Evolutionary conservation across 2,888 invertebrate genomes (phyloP).

Genomic region (Platycnemis pennipes): DNA sequence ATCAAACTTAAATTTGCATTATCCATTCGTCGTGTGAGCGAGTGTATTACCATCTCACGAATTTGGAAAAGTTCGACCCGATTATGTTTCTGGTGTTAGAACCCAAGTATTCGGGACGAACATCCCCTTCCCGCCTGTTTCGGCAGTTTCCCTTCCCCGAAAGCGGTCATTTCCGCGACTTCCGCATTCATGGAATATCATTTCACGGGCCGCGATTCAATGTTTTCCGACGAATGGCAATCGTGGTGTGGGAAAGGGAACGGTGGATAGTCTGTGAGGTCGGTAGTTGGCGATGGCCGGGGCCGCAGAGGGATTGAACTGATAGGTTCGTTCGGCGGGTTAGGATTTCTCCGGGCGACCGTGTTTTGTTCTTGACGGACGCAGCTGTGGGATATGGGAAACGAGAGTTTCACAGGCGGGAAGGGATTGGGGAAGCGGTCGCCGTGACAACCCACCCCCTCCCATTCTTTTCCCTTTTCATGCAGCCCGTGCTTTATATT

Average conservation of each 20-base stretch:
- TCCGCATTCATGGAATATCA: conserved; percentile 57
- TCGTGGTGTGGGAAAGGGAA: not conserved
- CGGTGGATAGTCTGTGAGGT: not conserved
- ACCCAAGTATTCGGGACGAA: not conserved
- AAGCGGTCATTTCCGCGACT: conserved; percentile 45
- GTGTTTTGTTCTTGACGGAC: not conserved
- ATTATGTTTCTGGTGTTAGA: not conserved
- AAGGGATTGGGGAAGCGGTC: not conserved
- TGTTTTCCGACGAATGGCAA: not conserved
- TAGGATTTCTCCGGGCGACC: not conserved
- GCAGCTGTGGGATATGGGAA: not conserved
- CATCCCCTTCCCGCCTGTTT: not conserved
- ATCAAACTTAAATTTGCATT: too few species aligned
- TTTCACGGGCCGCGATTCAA: not conserved
- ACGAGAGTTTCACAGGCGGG: too few species aligned
- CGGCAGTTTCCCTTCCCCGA: not conserved
- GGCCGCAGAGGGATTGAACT: not conserved
- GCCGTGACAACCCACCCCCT: not conserved
- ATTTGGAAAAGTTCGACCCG: too few species aligned
- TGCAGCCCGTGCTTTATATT: not conserved
- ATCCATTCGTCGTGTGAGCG: too few species aligned
- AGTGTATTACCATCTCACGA: too few species aligned
- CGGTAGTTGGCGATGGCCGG: not conserved
- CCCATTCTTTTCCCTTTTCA: not conserved
- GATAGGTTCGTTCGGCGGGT: not conserved